Conservation (phyloP, 2,113 vertebrate species). For the Sigmodon hispidus region DNA sequence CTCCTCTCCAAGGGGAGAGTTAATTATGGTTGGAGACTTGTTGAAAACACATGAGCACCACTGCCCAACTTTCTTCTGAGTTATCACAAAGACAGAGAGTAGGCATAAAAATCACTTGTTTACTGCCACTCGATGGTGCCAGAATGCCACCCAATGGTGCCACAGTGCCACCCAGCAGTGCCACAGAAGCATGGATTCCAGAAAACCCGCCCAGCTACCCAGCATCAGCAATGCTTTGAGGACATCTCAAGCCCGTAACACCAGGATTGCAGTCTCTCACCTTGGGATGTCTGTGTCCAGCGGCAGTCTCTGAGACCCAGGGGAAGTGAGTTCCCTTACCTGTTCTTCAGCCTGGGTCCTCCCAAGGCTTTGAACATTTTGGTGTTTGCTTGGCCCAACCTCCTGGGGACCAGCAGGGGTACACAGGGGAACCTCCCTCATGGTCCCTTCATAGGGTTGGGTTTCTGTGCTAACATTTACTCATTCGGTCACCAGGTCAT, state of each 20-base stretch:
- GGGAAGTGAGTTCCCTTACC: not conserved
- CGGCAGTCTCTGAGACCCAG: not conserved
- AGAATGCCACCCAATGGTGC: too few species aligned
- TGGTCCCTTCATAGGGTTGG: not conserved
- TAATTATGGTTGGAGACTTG: not conserved
- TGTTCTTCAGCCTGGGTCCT: not conserved
- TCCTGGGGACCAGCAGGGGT: not conserved
- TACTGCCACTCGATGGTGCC: rapidly evolving
- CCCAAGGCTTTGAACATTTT: not conserved
- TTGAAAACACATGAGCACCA: not conserved
- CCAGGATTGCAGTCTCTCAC: not conserved
- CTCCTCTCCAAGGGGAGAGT: not conserved
- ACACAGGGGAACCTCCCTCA: not conserved
- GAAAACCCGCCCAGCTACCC: not conserved
- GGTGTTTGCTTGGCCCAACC: not conserved
- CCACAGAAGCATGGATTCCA: not conserved
- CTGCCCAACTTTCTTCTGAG: not conserved
- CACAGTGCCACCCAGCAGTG: not conserved
- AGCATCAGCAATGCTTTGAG: not conserved
- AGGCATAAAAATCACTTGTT: not conserved
- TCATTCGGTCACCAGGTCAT: not conserved
- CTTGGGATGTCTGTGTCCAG: not conserved
- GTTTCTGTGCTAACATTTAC: constrained; percentile 39
- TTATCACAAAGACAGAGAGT: not conserved
- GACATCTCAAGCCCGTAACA: not conserved